Base-by-base conservation (phyloP, 2,113 vertebrate species). In the Todiramphus chloris region DNA sequence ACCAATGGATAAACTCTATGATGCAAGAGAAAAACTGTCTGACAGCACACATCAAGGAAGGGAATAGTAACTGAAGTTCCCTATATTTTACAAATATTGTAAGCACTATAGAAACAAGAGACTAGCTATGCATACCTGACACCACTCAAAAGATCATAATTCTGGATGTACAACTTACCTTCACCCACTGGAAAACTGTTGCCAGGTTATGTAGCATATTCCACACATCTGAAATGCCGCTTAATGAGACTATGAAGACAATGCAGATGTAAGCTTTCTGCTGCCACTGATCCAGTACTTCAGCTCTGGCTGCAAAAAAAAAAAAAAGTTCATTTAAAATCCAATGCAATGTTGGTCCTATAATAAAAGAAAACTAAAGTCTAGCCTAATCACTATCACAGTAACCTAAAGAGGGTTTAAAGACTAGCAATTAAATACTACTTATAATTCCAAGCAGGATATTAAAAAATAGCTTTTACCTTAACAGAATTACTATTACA, bases 131-230 rank as follows among this genome's bases (percentile, higher is more conserved):
- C 20, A 6, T 2, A 30, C 8, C 73, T 69, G 67, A 31, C 28
- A 56, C 5, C 28, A n/a, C 56, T 11, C 46, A 24, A 43, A 43
- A 70, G 20, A n/a, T 23, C 18, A 10, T 4, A 31, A 8, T 1
- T 31, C 13, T 68, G 53, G 48, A 35, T 14, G 14, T 43, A 69
- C 63, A 37, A 76, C 98, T 97, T 91, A 98, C 98, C 98, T 98
- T 98, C 96, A 98, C 92, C 98, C 98, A 98, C 97, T 98, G 98
- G 97, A 97, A 55, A 97, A 97, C 88, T 94, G 97, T 88, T 98
- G 97, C 98, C 98, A 97, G 64, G 96, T 98, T 95, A 96, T 86
- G 79, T 96, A 97, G 94, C 97, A 97, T 96, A 93, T 90, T 97
- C 97, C 97, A 84, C 80, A 85, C 98, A 98, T 98, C 83, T 91